Base-by-base conservation (phyloP, 2,113 vertebrate genomes). In the Albula goreensis region DNA sequence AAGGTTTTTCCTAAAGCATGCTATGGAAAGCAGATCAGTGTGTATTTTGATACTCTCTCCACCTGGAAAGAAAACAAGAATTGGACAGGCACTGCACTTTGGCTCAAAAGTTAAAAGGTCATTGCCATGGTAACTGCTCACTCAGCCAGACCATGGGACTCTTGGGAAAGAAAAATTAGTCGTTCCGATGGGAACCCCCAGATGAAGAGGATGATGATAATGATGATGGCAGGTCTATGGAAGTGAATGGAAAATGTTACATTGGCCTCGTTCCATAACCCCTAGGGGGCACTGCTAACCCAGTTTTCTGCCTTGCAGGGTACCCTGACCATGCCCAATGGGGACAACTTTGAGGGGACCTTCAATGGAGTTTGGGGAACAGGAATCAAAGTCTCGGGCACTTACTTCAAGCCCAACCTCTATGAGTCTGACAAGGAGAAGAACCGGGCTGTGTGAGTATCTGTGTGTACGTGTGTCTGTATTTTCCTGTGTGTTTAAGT, bases 351-450 rank as follows among this genome's bases (percentile, higher is more conserved):
- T 89, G 98, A 99, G 93, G 98, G 98, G 83, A 94, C 96, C 89
- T 98, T 99, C 93, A 96, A 86, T 87, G 98, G 98, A 48, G 97
- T 98, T 86, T 99, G 98, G 98, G 98, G 98, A 89, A 96, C 97
- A 25, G 97, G 97, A 12, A 97, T 99, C 91, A 99, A 99, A 93
- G 96, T 99, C 85, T 95, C 96, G 0, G 98, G 98, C 86, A 97
- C 96, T 63, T 99, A 98, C 94, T 96, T 96, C 89, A 99, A 99
- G 89, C 97, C 98, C 11, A 97, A 95, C 83, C 91, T 99, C 31
- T 99, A 97, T n/a, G 97, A 99, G 83, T 93, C 91, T 0, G 97
- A 98, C 87, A 97, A 97, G 92, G 97, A 99, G 82, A 97, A 93
- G 88, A 94, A 92, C 70, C 96, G 92, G 90, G 85, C 92, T 49